Evolutionary conservation across 1,140 invertebrate species (phyloP), one percentile per base, ranked within the genome.

Genomic region (Zaprionus inermis): DNA sequence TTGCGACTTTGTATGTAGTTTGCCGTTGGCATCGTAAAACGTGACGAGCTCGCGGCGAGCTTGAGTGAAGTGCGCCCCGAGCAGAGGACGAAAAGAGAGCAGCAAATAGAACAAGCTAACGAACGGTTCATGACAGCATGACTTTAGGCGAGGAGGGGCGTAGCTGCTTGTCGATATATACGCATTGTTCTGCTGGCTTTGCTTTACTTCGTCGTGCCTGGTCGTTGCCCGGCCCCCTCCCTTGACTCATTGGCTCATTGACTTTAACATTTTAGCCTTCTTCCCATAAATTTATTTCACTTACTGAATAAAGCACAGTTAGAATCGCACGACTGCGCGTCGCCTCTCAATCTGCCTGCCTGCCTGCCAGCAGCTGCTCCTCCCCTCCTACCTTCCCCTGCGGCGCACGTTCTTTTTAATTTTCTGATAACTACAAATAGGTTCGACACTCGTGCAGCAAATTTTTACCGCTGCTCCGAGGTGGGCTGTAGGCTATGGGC

Each of bases 381-480:
- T 32, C 22, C 24, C 38, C 56, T 57, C 4, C 32, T 32, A n/a
- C 32, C 30, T 60, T 34, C 58, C 51, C 34, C 63, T 58, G 67
- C 67, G 56, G 46, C 66, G 67, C 79, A 88, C 79, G 83, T 88
- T 88, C 79, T 89, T 88, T 88, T 88, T 88, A 88, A 88, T 88
- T 88, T 88, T 88, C 83, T 88, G 84, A 88, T 88, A 88, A 88
- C 83, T 88, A 88, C 83, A 88, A 88, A 88, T 88, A 88, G 79
- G 84, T 88, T 88, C 83, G 76, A 88, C 82, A 85, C 83, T 88
- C 83, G 83, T 88, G 83, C 83, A 80, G 79, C 83, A 88, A 83
- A 88, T 88, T 80, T 79, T 88, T 88, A 88, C 83, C 83, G 83
- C 83, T 86, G 79, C 75, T 78, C 9, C 24, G 16, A n/a, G 32